Conservation (phyloP, 2,797 vertebrate species). For the Mus spretus region DNA sequence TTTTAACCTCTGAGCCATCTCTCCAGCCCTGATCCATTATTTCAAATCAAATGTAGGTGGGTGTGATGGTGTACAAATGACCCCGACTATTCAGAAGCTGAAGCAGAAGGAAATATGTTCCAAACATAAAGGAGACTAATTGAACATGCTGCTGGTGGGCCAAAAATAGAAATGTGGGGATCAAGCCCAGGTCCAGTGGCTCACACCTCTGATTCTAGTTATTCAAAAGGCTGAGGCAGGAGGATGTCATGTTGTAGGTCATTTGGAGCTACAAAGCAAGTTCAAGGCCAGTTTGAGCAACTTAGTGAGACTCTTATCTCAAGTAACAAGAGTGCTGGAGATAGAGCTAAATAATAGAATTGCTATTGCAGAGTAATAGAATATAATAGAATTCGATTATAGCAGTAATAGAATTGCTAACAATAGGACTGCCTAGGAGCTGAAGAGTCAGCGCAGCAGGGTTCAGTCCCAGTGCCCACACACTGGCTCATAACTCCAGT, state of each 20-base stretch:
- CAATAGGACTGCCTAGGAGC: not conserved
- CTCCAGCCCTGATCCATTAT: too few relatives aligned
- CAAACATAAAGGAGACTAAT: slow-evolving; percentile 12
- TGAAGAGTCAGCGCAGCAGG: not conserved
- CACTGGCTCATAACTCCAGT: not conserved
- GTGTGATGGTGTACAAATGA: not conserved
- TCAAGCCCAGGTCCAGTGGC: not conserved
- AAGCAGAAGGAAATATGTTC: not conserved
- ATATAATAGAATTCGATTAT: not conserved
- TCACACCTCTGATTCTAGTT: not conserved
- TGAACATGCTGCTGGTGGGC: not conserved
- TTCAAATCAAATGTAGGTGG: not conserved
- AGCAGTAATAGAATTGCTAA: not conserved
- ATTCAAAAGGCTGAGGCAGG: not conserved
- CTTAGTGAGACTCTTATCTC: not conserved
- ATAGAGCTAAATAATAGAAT: not conserved
- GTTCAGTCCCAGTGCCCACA: not conserved
- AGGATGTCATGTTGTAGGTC: not conserved
- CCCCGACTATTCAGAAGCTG: not conserved
- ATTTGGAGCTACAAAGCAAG: not conserved
- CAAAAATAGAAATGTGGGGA: not conserved
- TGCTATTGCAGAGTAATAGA: not conserved
- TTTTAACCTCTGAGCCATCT: not conserved
- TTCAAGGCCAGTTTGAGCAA: not conserved
- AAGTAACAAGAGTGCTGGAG: not conserved